Evolutionary conservation across 2,888 invertebrate genomes (phyloP).

Genomic region (Elegia similella): DNA sequence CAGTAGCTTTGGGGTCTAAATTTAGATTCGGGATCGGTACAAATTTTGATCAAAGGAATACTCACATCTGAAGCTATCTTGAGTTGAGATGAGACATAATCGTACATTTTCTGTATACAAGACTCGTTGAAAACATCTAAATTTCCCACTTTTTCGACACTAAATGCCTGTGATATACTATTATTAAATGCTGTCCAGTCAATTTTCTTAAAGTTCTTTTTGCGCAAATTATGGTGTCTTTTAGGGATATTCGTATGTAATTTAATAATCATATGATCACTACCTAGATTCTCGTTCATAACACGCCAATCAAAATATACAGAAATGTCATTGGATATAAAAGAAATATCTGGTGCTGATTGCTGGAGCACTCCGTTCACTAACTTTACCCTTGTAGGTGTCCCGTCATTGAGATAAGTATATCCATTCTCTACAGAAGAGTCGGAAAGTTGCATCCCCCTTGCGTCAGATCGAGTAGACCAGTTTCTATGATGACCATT

Average conservation of each 20-base stretch:
- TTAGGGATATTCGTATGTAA: background rate
- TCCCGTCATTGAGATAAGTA: no score
- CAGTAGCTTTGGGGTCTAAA: conserved; percentile 27
- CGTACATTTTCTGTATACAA: conserved; percentile 1
- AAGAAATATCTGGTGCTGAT: no score
- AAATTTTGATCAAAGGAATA: conserved; percentile 19
- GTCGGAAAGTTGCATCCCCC: no score
- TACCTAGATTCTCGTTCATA: background rate
- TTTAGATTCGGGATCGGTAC: conserved; percentile 7
- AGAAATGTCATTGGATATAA: no score
- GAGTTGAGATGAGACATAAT: conserved; percentile 7
- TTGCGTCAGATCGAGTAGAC: no score
- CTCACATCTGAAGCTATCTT: conserved; percentile 17
- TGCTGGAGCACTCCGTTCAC: no score
- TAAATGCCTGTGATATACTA: background rate
- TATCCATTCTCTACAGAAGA: no score
- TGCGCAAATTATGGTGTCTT: background rate
- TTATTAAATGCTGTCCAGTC: conserved; percentile 17
- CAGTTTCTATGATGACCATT: no score
- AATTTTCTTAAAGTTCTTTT: conserved; percentile 24
- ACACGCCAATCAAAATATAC: no score
- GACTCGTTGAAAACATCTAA: conserved; percentile 20
- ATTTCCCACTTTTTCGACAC: conserved; percentile 17
- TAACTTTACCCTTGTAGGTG: no score
- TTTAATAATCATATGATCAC: background rate